These are phyloP conservation scores for Chloropsis cyanopogon DNA, from an alignment of 2,113 vertebrate species.

Conservation along the genomic window DNA sequence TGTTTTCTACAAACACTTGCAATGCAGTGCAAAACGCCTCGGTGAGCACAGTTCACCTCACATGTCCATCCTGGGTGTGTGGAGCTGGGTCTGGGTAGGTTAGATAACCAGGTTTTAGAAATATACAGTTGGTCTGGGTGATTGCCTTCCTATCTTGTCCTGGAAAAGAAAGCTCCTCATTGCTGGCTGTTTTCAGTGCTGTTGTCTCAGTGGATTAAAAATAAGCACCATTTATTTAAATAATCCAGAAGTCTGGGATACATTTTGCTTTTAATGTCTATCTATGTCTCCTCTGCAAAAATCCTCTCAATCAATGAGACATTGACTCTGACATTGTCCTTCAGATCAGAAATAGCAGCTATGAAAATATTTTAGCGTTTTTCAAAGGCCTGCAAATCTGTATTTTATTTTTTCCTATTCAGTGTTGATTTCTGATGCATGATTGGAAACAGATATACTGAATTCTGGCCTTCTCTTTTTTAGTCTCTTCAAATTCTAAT, in stretches of 20 bases:
- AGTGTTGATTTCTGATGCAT: not conserved
- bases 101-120: not conserved
- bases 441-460: not conserved
- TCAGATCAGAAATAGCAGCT: not conserved
- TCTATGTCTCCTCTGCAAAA: not conserved
- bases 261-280: not conserved
- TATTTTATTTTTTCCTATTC: not conserved
- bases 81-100: not conserved
- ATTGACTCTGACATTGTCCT: not conserved
- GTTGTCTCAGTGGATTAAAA: not conserved
- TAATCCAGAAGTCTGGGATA: not conserved
- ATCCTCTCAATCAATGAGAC: not conserved
- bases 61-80: fast-evolving
- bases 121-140: not conserved
- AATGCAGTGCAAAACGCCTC: not conserved
- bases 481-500: not conserved
- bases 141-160: not conserved
- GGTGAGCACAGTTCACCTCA: not conserved
- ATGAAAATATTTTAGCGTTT: not conserved
- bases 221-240: not conserved
- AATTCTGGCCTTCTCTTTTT: not conserved
- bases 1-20: not conserved
- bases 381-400: not conserved
- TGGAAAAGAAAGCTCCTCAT: not conserved
- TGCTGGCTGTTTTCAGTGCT: not conserved